These are phyloP conservation scores for Syngnathus acus DNA, from an alignment of 2,797 vertebrate genomes.

Conservation along the genomic window DNA sequence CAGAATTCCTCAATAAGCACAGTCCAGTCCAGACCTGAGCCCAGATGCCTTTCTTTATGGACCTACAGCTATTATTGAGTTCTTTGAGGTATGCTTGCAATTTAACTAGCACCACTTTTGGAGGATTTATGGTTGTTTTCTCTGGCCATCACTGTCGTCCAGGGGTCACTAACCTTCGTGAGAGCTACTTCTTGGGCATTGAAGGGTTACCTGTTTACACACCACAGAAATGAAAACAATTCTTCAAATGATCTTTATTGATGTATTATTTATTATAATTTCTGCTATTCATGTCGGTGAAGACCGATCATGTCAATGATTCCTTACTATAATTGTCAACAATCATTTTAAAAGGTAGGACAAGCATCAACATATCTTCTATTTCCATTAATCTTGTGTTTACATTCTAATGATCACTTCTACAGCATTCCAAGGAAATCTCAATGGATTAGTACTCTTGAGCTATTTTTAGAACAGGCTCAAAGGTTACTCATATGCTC, in stretches of 20 bases:
- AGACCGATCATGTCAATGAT: too few species aligned
- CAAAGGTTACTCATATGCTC: too few species aligned
- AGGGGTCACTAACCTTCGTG: neutral
- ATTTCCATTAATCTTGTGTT: too few species aligned
- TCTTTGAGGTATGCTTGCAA: neutral
- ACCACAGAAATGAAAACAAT: neutral
- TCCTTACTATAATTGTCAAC: too few species aligned
- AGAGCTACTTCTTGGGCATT: neutral
- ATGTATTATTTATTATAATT: neutral
- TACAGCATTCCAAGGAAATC: too few species aligned
- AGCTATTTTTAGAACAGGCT: too few species aligned
- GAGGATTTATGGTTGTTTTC: neutral
- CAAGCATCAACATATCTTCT: neutral
- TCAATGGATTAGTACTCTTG: too few species aligned
- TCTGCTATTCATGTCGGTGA: neutral
- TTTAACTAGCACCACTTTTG: neutral
- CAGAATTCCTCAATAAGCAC: neutral
- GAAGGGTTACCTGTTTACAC: neutral
- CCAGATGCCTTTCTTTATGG: neutral
- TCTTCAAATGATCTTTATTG: neutral
- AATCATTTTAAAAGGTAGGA: neutral
- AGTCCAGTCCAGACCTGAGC: neutral
- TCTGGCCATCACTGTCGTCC: neutral
- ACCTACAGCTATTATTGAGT: neutral
- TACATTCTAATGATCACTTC: too few species aligned